Evolutionary conservation across 2,113 vertebrate species (phyloP).

Genomic region (Beaufortia kweichowensis): DNA sequence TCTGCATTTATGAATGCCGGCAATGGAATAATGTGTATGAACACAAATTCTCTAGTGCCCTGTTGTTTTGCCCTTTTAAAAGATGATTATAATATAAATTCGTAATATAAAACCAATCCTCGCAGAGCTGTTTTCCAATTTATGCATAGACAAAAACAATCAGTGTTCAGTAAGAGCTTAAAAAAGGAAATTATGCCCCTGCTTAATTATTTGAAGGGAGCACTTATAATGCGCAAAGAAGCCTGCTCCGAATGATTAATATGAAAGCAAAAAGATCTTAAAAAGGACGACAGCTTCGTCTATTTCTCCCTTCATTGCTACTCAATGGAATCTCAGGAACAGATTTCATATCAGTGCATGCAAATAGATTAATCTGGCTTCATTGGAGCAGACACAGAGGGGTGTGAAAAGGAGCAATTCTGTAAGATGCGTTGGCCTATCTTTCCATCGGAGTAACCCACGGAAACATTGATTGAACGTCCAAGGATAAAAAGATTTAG

Average conservation of each 20-base stretch:
- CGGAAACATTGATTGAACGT: conserved; percentile 57
- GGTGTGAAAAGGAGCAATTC: conserved; percentile 54
- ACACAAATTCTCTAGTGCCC: not conserved
- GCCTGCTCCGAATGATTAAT: conserved; percentile 43
- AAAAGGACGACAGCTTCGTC: conserved; percentile 21
- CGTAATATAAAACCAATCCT: conserved; percentile 15
- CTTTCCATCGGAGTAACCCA: conserved; percentile 50
- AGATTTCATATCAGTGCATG: conserved; percentile 55
- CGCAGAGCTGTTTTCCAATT: conserved; percentile 25
- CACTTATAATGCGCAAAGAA: conserved; percentile 24
- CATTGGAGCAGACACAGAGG: conserved; percentile 56
- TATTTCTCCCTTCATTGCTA: conserved; percentile 45
- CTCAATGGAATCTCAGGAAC: conserved; percentile 48
- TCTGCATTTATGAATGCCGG: conserved; percentile 18
- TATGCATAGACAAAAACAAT: conserved; percentile 27
- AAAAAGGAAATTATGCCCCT: not conserved
- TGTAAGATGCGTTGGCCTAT: conserved; percentile 52
- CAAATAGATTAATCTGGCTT: conserved; percentile 56
- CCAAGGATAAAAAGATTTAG: conserved; percentile 59
- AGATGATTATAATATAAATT: conserved; percentile 35
- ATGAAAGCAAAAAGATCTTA: conserved; percentile 36
- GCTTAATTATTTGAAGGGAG: conserved; percentile 25
- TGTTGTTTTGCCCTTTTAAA: conserved; percentile 14
- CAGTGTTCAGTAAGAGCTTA: not conserved
- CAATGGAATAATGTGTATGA: not conserved